Evolutionary conservation across 1,140 invertebrate genomes (phyloP).

Genomic region (Odontomachus brunneus): DNA sequence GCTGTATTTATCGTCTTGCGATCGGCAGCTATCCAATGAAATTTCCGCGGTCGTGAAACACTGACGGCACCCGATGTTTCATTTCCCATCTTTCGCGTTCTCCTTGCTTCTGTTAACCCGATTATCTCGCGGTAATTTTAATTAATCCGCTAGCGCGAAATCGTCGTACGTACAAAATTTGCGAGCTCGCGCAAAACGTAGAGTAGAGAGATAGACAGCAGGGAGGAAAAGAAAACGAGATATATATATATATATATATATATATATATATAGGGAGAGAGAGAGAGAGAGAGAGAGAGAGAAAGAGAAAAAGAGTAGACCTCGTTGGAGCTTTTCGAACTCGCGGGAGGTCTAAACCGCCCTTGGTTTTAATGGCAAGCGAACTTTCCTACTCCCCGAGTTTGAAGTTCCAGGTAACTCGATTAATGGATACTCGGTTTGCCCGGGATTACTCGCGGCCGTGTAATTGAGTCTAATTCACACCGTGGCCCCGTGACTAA

Average conservation of each 20-base stretch:
- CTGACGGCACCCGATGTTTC: no score
- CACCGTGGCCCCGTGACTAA: conserved; percentile 70
- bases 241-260: no score
- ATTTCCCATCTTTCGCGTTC: no score
- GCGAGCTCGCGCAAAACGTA: neutral
- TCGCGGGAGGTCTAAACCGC: conserved; percentile 67
- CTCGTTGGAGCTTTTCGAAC: conserved; percentile 56
- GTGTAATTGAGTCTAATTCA: conserved; percentile 75
- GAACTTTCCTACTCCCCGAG: conserved; percentile 71
- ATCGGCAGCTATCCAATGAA: no score
- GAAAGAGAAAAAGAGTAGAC: neutral
- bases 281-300: neutral
- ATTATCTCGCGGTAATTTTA: conserved; percentile 37
- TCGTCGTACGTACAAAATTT: conserved; percentile 33
- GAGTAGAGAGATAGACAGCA: neutral
- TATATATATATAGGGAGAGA: no score
- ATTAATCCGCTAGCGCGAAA: conserved; percentile 26
- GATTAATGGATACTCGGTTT: conserved; percentile 75
- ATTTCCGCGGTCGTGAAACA: no score
- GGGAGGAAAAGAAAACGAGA: neutral
- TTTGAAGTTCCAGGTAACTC: conserved; percentile 73
- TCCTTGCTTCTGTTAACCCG: neutral
- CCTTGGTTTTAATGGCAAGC: conserved; percentile 71
- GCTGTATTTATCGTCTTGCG: no score
- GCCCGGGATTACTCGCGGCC: conserved; percentile 71